These are phyloP conservation scores for Diogma glabrata DNA, from an alignment of 2,888 invertebrate genomes.

Conservation along the genomic window DNA sequence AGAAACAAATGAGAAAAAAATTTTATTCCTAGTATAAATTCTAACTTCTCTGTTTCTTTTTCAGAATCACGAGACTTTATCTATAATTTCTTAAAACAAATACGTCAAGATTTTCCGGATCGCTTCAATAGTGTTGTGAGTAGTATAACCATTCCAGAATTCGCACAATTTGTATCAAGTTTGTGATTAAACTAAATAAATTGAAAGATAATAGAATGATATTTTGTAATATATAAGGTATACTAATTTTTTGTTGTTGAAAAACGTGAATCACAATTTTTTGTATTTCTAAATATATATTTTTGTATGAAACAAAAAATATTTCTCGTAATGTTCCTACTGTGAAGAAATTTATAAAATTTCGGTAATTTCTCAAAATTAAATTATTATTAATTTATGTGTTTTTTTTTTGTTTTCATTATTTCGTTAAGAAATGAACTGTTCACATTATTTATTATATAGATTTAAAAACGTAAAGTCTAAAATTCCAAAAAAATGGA, in stretches of 20 bases:
- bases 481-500: too few relatives aligned
- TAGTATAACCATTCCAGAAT: conserved; percentile 25
- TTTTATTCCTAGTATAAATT: not conserved
- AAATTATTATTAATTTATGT: too few relatives aligned
- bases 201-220: too few relatives aligned
- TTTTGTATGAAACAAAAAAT: not conserved
- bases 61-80: conserved; percentile 40
- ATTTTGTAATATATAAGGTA: too few relatives aligned
- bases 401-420: too few relatives aligned
- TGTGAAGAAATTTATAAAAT: not conserved
- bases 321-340: too few relatives aligned
- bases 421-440: too few relatives aligned
- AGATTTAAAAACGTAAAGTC: too few relatives aligned
- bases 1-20: conserved; percentile 21
- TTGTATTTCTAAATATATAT: not conserved
- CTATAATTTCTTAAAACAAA: conserved; percentile 42
- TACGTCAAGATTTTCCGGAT: conserved; percentile 44
- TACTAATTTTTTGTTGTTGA: not conserved
- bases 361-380: not conserved
- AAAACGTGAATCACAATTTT: not conserved
- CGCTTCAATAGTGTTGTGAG: conserved; percentile 40
- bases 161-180: conserved; percentile 24
- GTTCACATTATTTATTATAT: too few relatives aligned
- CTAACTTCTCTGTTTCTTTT: conserved; percentile 21
- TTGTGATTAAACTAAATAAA: conserved; percentile 15